A percentile compares a stretch with the other conserved stretches of the same genome.
phyloP scores from a whole-genome alignment of 2,888 invertebrate genomes.

The Chironomus riparius region DNA sequence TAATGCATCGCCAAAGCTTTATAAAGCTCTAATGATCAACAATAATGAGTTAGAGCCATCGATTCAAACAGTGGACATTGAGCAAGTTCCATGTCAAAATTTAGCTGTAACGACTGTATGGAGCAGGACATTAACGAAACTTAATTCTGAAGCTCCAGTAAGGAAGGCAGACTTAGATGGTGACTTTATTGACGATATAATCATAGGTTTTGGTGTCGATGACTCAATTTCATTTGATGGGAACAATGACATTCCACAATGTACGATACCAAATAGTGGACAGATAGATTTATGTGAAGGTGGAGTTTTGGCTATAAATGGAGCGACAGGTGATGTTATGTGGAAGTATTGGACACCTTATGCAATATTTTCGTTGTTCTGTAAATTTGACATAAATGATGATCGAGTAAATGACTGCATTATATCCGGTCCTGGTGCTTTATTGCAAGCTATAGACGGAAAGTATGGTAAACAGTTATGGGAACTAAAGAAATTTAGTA shows the following conservation, averaged over 20 bases:
- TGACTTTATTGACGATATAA: conserved; percentile 60
- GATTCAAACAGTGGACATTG: background rate
- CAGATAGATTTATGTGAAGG: conserved; percentile 63
- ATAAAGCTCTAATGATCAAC: conserved; percentile 3
- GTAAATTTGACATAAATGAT: conserved; percentile 57
- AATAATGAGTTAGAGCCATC: background rate
- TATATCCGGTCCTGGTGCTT: conserved; percentile 59
- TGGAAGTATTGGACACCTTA: conserved; percentile 68
- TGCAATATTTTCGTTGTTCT: conserved; percentile 64
- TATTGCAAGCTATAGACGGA: conserved; percentile 49
- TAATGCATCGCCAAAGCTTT: conserved; percentile 32
- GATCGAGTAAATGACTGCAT: conserved; percentile 65
- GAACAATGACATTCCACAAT: conserved; percentile 43
- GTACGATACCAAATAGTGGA: conserved; percentile 51
- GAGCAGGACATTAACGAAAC: conserved; percentile 57
- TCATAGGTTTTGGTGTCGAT: conserved; percentile 45
- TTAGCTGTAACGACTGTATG: conserved; percentile 53
- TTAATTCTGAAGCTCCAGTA: conserved; percentile 65
- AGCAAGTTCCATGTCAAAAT: conserved; percentile 47
- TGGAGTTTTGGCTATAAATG: conserved; percentile 67
- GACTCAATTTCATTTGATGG: conserved; percentile 26
- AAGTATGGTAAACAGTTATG: conserved; percentile 58
- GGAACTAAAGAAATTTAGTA: conserved; percentile 47
- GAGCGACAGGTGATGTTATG: conserved; percentile 56
- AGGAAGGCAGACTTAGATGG: conserved; percentile 60